These are phyloP conservation scores for Acanthacorydalis orientalis DNA, from an alignment of 2,888 invertebrate species.

Conservation along the genomic window DNA sequence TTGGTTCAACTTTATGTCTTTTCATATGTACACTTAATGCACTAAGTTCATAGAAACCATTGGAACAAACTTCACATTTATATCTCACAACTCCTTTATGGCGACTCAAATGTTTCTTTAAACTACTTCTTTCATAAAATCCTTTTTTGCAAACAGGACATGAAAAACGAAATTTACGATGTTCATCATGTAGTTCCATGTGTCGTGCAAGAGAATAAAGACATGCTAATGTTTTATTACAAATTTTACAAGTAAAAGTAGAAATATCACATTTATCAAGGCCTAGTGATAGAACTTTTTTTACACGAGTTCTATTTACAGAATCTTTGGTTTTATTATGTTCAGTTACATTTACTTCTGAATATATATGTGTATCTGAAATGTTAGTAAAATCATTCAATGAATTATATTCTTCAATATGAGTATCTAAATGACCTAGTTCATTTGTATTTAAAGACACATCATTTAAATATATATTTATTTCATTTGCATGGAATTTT, in stretches of 20 bases:
- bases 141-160: constrained; percentile 13
- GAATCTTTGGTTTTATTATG: too few species aligned
- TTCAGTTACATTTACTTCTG: too few species aligned
- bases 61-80: neutral
- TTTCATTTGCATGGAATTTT: too few species aligned
- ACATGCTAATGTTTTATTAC: neutral
- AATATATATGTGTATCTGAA: too few species aligned
- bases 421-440: too few species aligned
- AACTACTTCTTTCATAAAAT: neutral
- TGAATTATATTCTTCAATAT: too few species aligned
- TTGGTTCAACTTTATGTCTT: neutral
- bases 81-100: neutral
- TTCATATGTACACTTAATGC: neutral
- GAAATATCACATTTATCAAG: neutral
- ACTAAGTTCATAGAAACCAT: neutral
- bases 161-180: neutral
- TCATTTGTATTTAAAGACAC: too few species aligned
- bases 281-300: too few species aligned
- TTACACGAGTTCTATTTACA: too few species aligned
- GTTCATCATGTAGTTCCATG: neutral
- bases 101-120: neutral
- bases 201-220: neutral
- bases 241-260: neutral
- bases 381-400: too few species aligned
- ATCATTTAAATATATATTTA: too few species aligned